phyloP scores from a whole-genome alignment of 2,888 invertebrate species.

The Drosophila rubida region DNA sequence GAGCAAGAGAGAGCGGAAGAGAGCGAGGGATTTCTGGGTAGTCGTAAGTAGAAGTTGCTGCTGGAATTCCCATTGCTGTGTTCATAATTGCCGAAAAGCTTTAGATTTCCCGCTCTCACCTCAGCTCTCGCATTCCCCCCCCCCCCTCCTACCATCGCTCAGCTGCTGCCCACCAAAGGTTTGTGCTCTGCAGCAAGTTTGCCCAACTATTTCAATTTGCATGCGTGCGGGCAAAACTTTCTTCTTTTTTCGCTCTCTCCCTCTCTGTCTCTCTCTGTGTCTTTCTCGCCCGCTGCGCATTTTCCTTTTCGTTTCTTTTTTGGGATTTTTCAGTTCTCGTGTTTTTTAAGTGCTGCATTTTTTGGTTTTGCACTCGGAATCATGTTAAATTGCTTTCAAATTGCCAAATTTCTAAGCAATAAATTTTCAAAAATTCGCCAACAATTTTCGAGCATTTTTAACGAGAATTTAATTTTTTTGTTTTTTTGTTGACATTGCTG shows the following conservation, averaged over 20 bases:
- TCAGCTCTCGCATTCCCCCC: neutral
- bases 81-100: conserved; percentile 42
- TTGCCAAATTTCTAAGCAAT: conserved; percentile 27
- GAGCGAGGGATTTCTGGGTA: neutral
- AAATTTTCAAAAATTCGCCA: conserved; percentile 13
- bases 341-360: conserved; percentile 19
- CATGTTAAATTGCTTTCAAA: conserved; percentile 31
- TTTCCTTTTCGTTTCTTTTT: neutral
- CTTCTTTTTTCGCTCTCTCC: conserved; percentile 8
- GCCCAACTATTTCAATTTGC: conserved; percentile 57
- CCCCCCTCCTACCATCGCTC: neutral
- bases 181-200: conserved; percentile 34
- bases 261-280: neutral
- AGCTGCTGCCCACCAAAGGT: neutral
- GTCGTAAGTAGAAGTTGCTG: neutral
- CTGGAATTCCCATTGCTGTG: conserved; percentile 22
- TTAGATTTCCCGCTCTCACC: neutral
- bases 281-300: conserved; percentile 2
- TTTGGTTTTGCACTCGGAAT: conserved; percentile 14
- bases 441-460: conserved; percentile 1
- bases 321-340: conserved; percentile 1
- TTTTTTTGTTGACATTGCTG: neutral
- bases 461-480: too few species aligned
- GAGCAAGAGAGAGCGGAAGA: too few species aligned
- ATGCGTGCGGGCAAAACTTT: conserved; percentile 47